These are phyloP conservation scores for Chloroclysta siterata DNA, from an alignment of 2,888 invertebrate genomes.

Conservation along the genomic window DNA sequence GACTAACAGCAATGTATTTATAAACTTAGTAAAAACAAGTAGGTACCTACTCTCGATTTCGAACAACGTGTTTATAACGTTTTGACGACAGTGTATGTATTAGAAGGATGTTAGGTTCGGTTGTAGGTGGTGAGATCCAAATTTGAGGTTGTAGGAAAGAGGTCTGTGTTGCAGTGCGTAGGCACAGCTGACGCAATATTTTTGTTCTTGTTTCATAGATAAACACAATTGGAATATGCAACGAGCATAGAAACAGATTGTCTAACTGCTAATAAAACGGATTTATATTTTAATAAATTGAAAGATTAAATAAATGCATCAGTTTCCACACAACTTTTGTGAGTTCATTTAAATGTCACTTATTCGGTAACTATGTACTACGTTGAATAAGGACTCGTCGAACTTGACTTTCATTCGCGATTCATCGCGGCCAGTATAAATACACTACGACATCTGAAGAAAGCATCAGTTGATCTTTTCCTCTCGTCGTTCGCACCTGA, in stretches of 20 bases:
- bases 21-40: background rate
- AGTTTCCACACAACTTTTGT: conserved; percentile 7
- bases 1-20: background rate
- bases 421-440: conserved; percentile 69
- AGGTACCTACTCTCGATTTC: background rate
- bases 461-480: conserved; percentile 75
- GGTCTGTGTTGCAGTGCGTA: background rate
- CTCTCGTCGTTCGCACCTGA: conserved; percentile 66
- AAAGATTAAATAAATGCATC: conserved; percentile 1
- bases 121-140: background rate
- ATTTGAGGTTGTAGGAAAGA: background rate
- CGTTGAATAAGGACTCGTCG: conserved; percentile 66
- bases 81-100: background rate
- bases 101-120: background rate
- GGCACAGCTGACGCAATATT: conserved; percentile 11
- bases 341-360: conserved; percentile 31
- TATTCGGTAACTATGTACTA: conserved; percentile 40
- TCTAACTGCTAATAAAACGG: background rate
- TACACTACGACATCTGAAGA: conserved; percentile 61
- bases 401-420: conserved; percentile 76
- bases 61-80: background rate
- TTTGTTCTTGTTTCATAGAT: background rate
- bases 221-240: background rate
- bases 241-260: background rate
- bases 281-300: background rate